Evolutionary conservation across 1,140 invertebrate genomes (phyloP).

Genomic region (Listronotus bonariensis): DNA sequence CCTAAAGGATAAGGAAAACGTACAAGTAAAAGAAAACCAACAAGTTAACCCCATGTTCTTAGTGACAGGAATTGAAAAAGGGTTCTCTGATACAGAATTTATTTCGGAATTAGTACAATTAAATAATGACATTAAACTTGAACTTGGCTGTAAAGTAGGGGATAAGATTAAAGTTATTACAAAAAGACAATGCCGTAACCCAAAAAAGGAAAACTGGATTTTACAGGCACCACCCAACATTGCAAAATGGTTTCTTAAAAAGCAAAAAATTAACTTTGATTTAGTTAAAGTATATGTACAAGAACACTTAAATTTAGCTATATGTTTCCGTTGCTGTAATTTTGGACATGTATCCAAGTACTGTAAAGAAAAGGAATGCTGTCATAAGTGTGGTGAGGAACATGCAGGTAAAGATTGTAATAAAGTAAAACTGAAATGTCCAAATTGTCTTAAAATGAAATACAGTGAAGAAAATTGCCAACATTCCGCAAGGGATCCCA

Average conservation of each 20-base stretch:
- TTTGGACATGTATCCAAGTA: too few species aligned
- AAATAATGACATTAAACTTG: conserved; percentile 15
- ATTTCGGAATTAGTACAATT: too few species aligned
- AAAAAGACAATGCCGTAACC: not conserved
- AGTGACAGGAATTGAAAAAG: conserved; percentile 10
- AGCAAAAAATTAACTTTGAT: conserved; percentile 19
- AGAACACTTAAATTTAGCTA: conserved; percentile 4
- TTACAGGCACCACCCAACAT: conserved; percentile 17
- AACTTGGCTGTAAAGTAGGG: too few species aligned
- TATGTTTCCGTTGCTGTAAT: not conserved
- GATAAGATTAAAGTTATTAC: too few species aligned
- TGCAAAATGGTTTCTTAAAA: conserved; percentile 27
- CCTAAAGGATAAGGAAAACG: too few species aligned
- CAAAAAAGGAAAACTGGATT: conserved; percentile 23
- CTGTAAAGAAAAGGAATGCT: too few species aligned
- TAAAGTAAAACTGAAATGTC: not conserved
- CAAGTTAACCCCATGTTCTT: too few species aligned
- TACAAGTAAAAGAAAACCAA: too few species aligned
- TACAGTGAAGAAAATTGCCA: too few species aligned
- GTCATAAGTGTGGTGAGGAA: too few species aligned
- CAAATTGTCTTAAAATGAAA: not conserved
- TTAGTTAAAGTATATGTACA: conserved; percentile 23
- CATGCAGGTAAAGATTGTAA: not conserved
- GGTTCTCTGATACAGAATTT: too few species aligned
- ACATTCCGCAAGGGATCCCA: too few species aligned